These are phyloP conservation scores for Craterocephalus amniculus DNA, from an alignment of 2,797 vertebrate species.

Conservation along the genomic window DNA sequence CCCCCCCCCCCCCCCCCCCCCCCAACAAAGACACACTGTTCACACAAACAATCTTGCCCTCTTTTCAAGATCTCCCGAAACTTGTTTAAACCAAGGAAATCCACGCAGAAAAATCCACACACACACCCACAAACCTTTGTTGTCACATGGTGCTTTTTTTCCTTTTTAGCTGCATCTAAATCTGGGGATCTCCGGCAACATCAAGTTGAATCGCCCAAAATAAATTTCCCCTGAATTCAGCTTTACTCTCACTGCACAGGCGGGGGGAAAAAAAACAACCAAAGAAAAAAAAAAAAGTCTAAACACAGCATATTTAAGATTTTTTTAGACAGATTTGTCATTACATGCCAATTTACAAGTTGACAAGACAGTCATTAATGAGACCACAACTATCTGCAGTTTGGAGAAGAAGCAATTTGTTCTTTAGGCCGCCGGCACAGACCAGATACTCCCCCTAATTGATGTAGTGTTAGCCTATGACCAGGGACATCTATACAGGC, in stretches of 20 bases:
- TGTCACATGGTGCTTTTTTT: slow-evolving; percentile 54
- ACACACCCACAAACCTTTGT: slow-evolving; percentile 55
- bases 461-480: slow-evolving; percentile 80
- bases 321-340: slow-evolving; percentile 67
- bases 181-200: slow-evolving; percentile 49
- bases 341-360: slow-evolving; percentile 63
- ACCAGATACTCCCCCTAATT: slow-evolving; percentile 78
- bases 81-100: slow-evolving; percentile 58
- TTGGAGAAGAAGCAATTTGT: slow-evolving; percentile 77
- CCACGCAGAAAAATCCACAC: slow-evolving; percentile 48
- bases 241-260: slow-evolving; percentile 6
- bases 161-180: slow-evolving; percentile 49
- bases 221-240: slow-evolving; percentile 36
- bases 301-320: slow-evolving; percentile 29
- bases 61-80: slow-evolving; percentile 56
- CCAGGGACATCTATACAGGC: slow-evolving; percentile 74
- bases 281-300: slow-evolving; percentile 16
- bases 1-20: slow-evolving; percentile 25
- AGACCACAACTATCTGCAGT: slow-evolving; percentile 62
- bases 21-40: slow-evolving; percentile 56
- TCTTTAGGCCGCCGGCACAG: slow-evolving; percentile 66
- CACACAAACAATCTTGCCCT: slow-evolving; percentile 60
- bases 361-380: slow-evolving; percentile 72
- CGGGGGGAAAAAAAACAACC: slow-evolving; percentile 5
- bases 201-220: slow-evolving; percentile 43